Evolutionary conservation across 2,113 vertebrate genomes (phyloP).

Genomic region (Prolemur simus): DNA sequence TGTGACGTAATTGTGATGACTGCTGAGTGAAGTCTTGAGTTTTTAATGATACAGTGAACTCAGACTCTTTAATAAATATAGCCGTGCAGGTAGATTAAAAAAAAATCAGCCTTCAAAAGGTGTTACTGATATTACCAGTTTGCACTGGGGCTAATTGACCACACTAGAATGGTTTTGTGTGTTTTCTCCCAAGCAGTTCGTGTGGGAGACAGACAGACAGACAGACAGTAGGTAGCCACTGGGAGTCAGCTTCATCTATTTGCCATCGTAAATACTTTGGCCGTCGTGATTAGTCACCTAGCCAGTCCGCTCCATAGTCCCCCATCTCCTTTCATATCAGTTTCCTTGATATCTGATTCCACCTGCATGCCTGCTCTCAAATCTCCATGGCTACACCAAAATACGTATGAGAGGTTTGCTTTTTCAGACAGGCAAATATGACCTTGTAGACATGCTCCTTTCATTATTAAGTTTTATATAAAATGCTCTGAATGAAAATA

Average conservation of each 20-base stretch:
- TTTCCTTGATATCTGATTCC: conserved; percentile 54
- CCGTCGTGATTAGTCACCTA: background rate
- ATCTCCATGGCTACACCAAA: conserved; percentile 67
- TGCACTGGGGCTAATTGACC: background rate
- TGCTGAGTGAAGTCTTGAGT: background rate
- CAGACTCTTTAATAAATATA: background rate
- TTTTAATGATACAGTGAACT: background rate
- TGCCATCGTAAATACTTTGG: conserved; percentile 15
- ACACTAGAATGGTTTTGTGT: background rate
- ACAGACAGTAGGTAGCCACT: background rate
- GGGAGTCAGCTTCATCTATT: background rate
- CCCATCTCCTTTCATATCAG: background rate
- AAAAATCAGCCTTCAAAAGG: conserved; percentile 11
- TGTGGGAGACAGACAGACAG: background rate
- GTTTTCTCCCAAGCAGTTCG: background rate
- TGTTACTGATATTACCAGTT: background rate
- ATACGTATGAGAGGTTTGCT: conserved; percentile 50
- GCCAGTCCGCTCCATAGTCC: background rate
- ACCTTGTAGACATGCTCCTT: conserved; percentile 32
- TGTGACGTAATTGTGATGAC: background rate
- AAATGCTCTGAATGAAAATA: conserved; percentile 24
- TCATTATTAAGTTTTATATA: background rate
- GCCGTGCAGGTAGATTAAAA: background rate
- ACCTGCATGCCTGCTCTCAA: conserved; percentile 46
- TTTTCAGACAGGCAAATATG: conserved; percentile 39